These are phyloP conservation scores for Paramisgurnus dabryanus DNA, from an alignment of 2,113 vertebrate genomes.

Conservation along the genomic window DNA sequence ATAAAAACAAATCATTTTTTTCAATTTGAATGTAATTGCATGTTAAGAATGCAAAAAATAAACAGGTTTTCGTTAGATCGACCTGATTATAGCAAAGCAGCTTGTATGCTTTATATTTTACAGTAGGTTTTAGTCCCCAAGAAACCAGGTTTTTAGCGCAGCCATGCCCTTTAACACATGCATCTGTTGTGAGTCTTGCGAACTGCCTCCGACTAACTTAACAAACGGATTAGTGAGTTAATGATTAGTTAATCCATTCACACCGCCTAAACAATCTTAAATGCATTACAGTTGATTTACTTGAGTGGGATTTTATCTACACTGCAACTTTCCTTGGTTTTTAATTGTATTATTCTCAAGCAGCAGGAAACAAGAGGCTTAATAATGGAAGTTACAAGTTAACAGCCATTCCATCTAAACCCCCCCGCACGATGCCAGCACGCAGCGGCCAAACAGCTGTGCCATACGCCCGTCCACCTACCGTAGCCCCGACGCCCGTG, in stretches of 20 bases:
- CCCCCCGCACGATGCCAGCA: constrained; percentile 49
- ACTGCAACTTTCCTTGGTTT: constrained; percentile 71
- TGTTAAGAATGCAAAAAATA: too few species aligned
- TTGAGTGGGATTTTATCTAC: constrained; percentile 61
- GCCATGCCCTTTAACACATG: constrained; percentile 78
- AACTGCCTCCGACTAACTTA: constrained; percentile 59
- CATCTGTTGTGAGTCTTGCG: constrained; percentile 68
- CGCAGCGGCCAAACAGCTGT: constrained; percentile 63
- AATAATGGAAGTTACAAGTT: constrained; percentile 71
- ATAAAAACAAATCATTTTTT: neutral
- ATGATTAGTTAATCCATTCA: constrained; percentile 64
- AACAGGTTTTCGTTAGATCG: neutral
- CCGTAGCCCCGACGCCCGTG: constrained; percentile 74
- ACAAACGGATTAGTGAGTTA: constrained; percentile 66
- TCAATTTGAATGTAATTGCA: neutral
- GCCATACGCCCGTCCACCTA: constrained; percentile 75
- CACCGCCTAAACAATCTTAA: constrained; percentile 61
- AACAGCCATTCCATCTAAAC: constrained; percentile 70
- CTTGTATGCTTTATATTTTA: neutral
- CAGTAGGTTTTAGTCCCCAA: neutral
- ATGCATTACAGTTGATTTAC: constrained; percentile 63
- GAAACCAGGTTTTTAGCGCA: constrained; percentile 41
- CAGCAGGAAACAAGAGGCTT: constrained; percentile 56
- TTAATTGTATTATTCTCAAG: constrained; percentile 62
- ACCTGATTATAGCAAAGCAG: constrained; percentile 24